Evolutionary conservation across 2,888 invertebrate species (phyloP).

Genomic region (Nephrotoma appendiculata): DNA sequence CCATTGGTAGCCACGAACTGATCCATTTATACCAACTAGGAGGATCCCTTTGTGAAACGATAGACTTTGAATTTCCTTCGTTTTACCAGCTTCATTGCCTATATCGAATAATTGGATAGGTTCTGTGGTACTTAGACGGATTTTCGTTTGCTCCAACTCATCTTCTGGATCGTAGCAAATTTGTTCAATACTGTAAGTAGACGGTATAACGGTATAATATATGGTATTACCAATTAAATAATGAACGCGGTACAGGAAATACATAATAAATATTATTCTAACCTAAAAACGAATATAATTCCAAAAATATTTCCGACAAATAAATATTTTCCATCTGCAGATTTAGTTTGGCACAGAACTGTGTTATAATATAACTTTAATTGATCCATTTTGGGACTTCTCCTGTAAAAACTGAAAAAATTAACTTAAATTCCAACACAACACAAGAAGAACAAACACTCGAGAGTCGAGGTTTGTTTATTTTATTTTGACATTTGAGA

Average conservation of each 20-base stretch:
- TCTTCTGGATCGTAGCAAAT: constrained; percentile 41
- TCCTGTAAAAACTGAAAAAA: neutral
- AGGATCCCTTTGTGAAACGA: constrained; percentile 49
- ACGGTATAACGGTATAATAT: too few relatives aligned
- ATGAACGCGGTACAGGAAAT: neutral
- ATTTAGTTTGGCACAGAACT: constrained; percentile 65
- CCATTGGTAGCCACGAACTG: constrained; percentile 66
- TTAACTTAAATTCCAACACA: neutral
- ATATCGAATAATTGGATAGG: constrained; percentile 10
- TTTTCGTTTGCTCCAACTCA: constrained; percentile 27
- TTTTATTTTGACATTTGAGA: neutral
- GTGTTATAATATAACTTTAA: constrained; percentile 39
- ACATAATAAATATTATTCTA: constrained; percentile 25
- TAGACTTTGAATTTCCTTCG: constrained; percentile 42
- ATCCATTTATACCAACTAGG: constrained; percentile 58
- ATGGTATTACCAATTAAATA: constrained; percentile 9
- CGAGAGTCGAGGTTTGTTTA: neutral
- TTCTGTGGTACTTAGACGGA: constrained; percentile 40
- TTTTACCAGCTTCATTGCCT: constrained; percentile 14
- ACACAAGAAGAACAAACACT: neutral
- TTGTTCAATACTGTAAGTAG: constrained; percentile 11
- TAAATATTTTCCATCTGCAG: constrained; percentile 70
- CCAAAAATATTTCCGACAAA: constrained; percentile 75
- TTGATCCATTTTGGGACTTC: neutral
- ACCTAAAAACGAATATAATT: constrained; percentile 69